phyloP scores from a whole-genome alignment of 2,888 invertebrate genomes.

The Volucella inflata region DNA sequence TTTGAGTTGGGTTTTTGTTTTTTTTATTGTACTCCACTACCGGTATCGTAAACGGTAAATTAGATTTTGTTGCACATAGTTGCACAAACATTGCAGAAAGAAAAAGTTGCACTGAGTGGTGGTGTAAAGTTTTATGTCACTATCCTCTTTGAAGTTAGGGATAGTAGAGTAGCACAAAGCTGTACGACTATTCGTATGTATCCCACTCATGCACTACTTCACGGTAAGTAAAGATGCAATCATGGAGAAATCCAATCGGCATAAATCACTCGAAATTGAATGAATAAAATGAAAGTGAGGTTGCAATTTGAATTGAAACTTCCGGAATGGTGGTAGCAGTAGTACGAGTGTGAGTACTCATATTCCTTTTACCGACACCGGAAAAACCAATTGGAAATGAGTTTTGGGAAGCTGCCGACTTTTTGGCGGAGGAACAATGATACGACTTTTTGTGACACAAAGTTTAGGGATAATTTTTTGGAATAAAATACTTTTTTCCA shows the following conservation, averaged over 20 bases:
- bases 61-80: conserved; percentile 67
- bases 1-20: conserved; percentile 2
- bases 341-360: not conserved
- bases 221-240: conserved; percentile 59
- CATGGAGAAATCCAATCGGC: conserved; percentile 74
- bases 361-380: conserved; percentile 1
- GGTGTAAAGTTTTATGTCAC: conserved; percentile 49
- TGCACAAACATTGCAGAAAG: conserved; percentile 39
- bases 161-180: too few relatives aligned
- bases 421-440: not conserved
- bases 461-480: conserved; percentile 59
- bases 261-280: conserved; percentile 73
- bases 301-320: conserved; percentile 56
- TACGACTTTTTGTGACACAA: conserved; percentile 52
- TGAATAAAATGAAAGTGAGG: conserved; percentile 71
- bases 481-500: conserved; percentile 44
- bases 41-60: conserved; percentile 49
- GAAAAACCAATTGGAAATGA: conserved; percentile 55
- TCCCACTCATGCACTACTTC: too few relatives aligned
- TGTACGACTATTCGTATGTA: too few relatives aligned
- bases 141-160: not conserved
- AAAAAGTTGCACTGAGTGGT: conserved; percentile 8
- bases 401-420: conserved; percentile 19
- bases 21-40: conserved; percentile 9
- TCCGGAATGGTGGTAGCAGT: conserved; percentile 13